These are phyloP conservation scores for Endotricha flammealis DNA, from an alignment of 2,888 invertebrate species.

Conservation along the genomic window DNA sequence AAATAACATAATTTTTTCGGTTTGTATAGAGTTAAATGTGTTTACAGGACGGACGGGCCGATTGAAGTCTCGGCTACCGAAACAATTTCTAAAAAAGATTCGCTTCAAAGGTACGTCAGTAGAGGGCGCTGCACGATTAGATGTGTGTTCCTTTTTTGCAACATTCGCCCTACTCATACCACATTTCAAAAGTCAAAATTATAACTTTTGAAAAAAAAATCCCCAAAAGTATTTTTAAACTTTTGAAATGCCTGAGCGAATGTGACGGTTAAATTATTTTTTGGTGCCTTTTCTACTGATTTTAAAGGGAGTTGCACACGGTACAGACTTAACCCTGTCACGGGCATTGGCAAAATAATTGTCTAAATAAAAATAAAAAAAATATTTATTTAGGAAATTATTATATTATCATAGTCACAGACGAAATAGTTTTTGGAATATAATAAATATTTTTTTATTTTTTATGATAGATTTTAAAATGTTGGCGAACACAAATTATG, in stretches of 20 bases:
- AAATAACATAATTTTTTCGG: not conserved
- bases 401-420: too few species aligned
- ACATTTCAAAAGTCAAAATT: not conserved
- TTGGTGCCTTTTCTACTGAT: conserved; percentile 8
- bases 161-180: not conserved
- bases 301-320: not conserved
- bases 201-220: not conserved
- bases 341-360: too few species aligned
- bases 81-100: conserved; percentile 66
- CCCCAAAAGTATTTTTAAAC: too few species aligned
- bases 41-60: conserved; percentile 62
- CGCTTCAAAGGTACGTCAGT: conserved; percentile 68
- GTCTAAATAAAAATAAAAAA: too few species aligned
- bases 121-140: conserved; percentile 50
- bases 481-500: too few species aligned
- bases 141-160: conserved; percentile 21
- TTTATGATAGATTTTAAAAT: too few species aligned
- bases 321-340: too few species aligned
- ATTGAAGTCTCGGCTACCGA: conserved; percentile 55
- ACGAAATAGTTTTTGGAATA: too few species aligned
- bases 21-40: conserved; percentile 24
- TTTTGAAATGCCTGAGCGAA: too few species aligned
- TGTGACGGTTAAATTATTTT: too few species aligned
- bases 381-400: too few species aligned
- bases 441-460: too few species aligned